Evolutionary conservation across 2,888 invertebrate genomes (phyloP).

Genomic region (Anthophora plumipes): DNA sequence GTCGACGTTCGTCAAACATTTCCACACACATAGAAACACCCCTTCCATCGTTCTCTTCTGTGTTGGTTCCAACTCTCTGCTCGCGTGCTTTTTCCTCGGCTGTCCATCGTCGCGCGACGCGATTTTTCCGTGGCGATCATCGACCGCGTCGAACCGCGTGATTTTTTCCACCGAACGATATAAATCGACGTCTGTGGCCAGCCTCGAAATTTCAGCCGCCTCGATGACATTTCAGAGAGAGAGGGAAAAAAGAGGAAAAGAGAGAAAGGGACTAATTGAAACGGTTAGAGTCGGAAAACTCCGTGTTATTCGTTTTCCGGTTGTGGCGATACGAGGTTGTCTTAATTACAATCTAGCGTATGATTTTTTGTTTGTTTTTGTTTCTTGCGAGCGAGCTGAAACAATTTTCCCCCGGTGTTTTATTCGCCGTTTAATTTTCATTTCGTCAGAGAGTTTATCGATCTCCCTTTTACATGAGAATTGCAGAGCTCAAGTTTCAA

Average conservation of each 20-base stretch:
- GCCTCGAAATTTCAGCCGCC: not conserved
- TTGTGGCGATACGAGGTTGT: not conserved
- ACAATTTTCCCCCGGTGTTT: not conserved
- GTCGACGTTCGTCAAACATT: slow-evolving; percentile 59
- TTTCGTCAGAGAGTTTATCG: too few species aligned
- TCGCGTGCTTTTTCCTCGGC: not conserved
- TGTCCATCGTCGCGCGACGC: slow-evolving; percentile 36
- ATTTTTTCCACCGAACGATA: slow-evolving; percentile 37
- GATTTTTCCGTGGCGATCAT: slow-evolving; percentile 50
- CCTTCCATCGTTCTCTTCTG: too few species aligned
- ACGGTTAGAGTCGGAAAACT: not conserved
- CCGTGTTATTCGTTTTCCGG: not conserved
- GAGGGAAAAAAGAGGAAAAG: not conserved
- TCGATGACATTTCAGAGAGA: not conserved
- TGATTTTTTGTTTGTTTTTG: too few species aligned
- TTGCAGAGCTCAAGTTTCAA: too few species aligned
- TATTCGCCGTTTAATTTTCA: too few species aligned
- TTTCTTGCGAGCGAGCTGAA: too few species aligned
- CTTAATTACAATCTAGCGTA: not conserved
- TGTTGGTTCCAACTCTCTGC: not conserved
- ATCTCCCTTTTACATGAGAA: too few species aligned
- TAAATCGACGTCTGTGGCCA: slow-evolving; percentile 25
- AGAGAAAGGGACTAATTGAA: not conserved
- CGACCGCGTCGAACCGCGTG: slow-evolving; percentile 25
- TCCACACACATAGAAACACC: too few species aligned